Percentiles rank a stretch among this genome's conserved stretches.
Evolutionary conservation across 2,113 vertebrate species (phyloP).

Genomic region (Cochlearius cochlearius): DNA sequence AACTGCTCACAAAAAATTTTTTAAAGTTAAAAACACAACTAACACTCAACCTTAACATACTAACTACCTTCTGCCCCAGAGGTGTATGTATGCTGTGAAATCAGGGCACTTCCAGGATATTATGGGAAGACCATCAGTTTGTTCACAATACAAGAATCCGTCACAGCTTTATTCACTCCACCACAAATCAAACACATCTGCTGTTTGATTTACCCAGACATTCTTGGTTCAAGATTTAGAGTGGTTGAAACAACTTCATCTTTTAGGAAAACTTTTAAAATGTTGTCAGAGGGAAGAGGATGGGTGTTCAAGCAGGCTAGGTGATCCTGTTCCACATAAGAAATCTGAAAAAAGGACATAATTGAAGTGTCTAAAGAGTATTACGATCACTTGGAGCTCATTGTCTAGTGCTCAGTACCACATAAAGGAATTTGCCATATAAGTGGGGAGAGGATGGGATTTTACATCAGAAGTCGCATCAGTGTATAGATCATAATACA

Average conservation of each 20-base stretch:
- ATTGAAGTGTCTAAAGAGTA: background rate
- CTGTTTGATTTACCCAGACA: background rate
- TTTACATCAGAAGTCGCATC: background rate
- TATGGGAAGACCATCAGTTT: background rate
- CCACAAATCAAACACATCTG: background rate
- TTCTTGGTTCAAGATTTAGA: background rate
- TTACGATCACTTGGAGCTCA: background rate
- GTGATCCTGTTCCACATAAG: background rate
- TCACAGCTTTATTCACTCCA: background rate
- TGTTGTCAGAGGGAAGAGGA: background rate
- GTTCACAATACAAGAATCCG: background rate
- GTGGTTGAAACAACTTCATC: background rate
- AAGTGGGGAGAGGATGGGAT: background rate
- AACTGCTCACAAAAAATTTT: background rate
- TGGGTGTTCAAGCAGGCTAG: background rate
- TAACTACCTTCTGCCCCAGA: background rate
- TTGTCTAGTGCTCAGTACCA: background rate
- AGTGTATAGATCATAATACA: background rate
- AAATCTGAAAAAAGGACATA: background rate
- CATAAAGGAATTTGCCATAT: background rate
- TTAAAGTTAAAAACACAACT: background rate
- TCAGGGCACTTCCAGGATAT: background rate
- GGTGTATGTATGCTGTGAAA: background rate
- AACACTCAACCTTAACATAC: background rate
- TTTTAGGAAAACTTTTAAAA: background rate